Conservation (phyloP, 2,888 invertebrate genomes). For the Andrena marginata region DNA sequence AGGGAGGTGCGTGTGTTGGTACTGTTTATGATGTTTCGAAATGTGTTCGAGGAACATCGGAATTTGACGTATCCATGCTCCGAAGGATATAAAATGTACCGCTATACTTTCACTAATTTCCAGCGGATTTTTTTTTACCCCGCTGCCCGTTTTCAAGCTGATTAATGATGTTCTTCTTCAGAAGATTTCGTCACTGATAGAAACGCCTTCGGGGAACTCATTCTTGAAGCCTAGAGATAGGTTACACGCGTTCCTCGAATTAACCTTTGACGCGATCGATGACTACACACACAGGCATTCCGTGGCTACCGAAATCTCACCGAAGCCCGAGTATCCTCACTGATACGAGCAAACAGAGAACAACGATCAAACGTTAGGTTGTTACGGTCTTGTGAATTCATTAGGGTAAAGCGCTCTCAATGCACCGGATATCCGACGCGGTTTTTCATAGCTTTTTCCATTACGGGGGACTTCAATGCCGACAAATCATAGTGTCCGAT, state of each 20-base stretch:
- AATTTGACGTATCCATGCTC: slow-evolving; percentile 52
- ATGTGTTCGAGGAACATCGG: slow-evolving; percentile 34
- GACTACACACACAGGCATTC: not conserved
- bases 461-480: slow-evolving; percentile 3
- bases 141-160: not conserved
- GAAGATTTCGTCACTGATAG: slow-evolving; percentile 21
- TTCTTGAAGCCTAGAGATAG: not conserved
- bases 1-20: slow-evolving; percentile 2
- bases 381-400: slow-evolving; percentile 65
- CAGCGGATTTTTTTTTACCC: slow-evolving; percentile 12
- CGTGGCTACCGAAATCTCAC: not conserved
- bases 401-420: slow-evolving; percentile 58
- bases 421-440: slow-evolving; percentile 75
- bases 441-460: slow-evolving; percentile 49
- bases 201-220: slow-evolving; percentile 15
- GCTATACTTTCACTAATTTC: slow-evolving; percentile 66
- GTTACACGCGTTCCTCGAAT: not conserved
- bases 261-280: slow-evolving; percentile 5
- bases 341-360: not conserved
- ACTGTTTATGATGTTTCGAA: slow-evolving; percentile 55
- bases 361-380: slow-evolving; percentile 33
- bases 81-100: slow-evolving; percentile 46
- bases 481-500: not conserved
- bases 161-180: slow-evolving; percentile 10
- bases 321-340: not conserved